Base-by-base conservation (phyloP, 2,888 invertebrate species). In the Elysia crispata region DNA sequence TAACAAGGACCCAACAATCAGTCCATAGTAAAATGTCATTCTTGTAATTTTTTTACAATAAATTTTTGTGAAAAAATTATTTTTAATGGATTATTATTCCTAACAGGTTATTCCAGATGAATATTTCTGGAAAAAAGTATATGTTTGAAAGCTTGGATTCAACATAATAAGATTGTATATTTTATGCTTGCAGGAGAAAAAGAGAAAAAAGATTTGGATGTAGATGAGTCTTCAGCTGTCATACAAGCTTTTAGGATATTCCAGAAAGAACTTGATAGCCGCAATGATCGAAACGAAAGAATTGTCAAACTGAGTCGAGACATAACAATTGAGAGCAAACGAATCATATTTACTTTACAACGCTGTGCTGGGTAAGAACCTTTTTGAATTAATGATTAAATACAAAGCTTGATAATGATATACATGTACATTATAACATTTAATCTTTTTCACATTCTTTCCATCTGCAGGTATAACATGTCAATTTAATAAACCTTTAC, bases 251-350 rank as follows among this genome's bases (percentile, higher is more conserved):
- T 91, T 83, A 84, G 83, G 30, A 77, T 74, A 6, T 91, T 86
- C 81, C 91, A 90, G 80, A 67, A 79, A 31, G 88, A 89, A 94
- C 87, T 97, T 57, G 96, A 96, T 86, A 93, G 93, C 0, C 95
- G 95, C 84, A 96, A 97, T 87, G 97, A 97, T 91, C 94, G 96
- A 82, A 94, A 95, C 87, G 97, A 97, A 90, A 93, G 96, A 67
- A 94, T 97, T 49, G 94, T 97, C 0, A 97, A 97, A 92, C 91
- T 95, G 0, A 95, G 95, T 83, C 93, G 97, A 33, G 97, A 97
- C 89, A 94, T 97, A 28, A 97, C 97, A 0, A 96, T 97, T 85
- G 97, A 97, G 89, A 96, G 97, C 92, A 98, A 98, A 90, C 93
- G 97, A 81, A 95, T 96, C 6, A 98, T 97, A 85, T 97, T 97